Evolutionary conservation across 1,140 invertebrate species (phyloP).

Genomic region (Trialeurodes vaporariorum): DNA sequence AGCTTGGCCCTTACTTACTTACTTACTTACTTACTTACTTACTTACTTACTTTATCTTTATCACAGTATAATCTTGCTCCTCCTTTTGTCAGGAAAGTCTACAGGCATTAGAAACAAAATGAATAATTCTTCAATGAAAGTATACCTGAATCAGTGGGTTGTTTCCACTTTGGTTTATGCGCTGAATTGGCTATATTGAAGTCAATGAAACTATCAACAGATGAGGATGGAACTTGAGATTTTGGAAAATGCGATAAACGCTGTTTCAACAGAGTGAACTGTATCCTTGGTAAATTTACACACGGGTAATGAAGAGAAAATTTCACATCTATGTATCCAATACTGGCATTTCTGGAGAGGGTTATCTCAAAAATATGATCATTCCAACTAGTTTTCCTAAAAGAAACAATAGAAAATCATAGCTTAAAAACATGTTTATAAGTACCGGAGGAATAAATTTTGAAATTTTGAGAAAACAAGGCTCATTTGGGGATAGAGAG

Average conservation of each 20-base stretch:
- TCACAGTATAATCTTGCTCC: no score
- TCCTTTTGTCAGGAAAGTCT: no score
- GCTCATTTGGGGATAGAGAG: no score
- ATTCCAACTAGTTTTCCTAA: slow-evolving; percentile 62
- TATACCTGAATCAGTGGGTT: background rate
- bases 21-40: no score
- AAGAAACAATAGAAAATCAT: slow-evolving; percentile 21
- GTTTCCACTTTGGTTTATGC: background rate
- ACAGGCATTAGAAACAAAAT: no score
- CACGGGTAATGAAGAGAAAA: slow-evolving; percentile 67
- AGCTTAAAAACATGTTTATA: background rate
- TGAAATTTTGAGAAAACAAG: slow-evolving; percentile 17
- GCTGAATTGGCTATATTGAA: background rate
- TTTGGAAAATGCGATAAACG: background rate
- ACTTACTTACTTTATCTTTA: no score
- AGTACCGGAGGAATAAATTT: slow-evolving; percentile 2
- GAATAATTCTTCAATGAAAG: no score
- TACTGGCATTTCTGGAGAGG: slow-evolving; percentile 50
- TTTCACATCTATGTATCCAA: slow-evolving; percentile 78
- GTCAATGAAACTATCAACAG: background rate
- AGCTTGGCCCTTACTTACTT: no score
- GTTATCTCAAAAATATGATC: slow-evolving; percentile 85
- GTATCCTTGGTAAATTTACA: slow-evolving; percentile 41
- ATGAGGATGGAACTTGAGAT: background rate
- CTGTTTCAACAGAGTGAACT: slow-evolving; percentile 75